Conservation (phyloP, 2,797 vertebrate species). For the Microcaecilia unicolor region DNA sequence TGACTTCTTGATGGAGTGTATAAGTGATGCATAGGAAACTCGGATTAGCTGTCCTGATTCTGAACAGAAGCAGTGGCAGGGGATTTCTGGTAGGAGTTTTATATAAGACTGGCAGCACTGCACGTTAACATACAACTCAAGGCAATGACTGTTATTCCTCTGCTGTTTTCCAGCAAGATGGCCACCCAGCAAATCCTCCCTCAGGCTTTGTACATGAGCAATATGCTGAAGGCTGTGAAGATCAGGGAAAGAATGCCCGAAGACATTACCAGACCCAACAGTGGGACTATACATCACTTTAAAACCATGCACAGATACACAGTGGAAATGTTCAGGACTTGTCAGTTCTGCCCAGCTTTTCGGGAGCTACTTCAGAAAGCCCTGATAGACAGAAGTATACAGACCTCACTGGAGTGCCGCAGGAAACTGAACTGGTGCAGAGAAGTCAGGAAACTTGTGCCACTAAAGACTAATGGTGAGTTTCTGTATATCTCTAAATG, state of each 20-base stretch:
- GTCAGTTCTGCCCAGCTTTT: slow-evolving; percentile 90
- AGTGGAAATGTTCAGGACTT: slow-evolving; percentile 94
- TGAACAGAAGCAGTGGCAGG: slow-evolving; percentile 5
- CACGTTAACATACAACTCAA: background rate
- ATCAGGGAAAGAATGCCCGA: slow-evolving; percentile 86
- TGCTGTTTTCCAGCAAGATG: slow-evolving; percentile 61
- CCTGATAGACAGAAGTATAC: slow-evolving; percentile 81
- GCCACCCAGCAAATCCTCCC: slow-evolving; percentile 88
- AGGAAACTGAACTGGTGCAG: slow-evolving; percentile 94
- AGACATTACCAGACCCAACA: slow-evolving; percentile 78
- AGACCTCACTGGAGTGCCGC: slow-evolving; percentile 80
- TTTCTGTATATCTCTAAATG: too few relatives aligned
- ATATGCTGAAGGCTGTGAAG: slow-evolving; percentile 94
- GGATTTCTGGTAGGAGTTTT: background rate
- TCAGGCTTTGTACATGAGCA: slow-evolving; percentile 93
- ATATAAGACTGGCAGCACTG: background rate
- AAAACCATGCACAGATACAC: slow-evolving; percentile 88
- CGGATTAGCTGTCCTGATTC: slow-evolving; percentile 1
- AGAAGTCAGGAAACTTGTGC: slow-evolving; percentile 91
- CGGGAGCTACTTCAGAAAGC: slow-evolving; percentile 85
- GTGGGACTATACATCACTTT: slow-evolving; percentile 81
- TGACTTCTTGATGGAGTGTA: too few relatives aligned
- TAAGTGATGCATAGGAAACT: too few relatives aligned
- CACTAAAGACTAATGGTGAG: slow-evolving; percentile 89
- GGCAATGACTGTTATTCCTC: slow-evolving; percentile 11